Conservation (phyloP, 2,113 vertebrate species). For the Takifugu flavidus region DNA sequence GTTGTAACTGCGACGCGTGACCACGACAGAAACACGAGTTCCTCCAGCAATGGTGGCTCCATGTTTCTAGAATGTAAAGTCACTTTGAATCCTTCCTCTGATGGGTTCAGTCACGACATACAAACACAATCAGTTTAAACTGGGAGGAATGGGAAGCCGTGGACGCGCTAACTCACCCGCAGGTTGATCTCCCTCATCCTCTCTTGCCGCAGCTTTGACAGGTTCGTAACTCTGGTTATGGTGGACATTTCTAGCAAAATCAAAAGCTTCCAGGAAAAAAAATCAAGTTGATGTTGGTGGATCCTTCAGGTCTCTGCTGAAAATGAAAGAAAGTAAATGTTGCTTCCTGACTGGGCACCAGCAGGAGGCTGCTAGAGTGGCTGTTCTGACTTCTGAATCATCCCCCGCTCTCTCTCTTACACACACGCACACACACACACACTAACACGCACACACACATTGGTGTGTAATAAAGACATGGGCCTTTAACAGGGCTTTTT, state of each 20-base stretch:
- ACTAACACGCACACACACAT: background rate
- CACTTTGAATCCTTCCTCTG: background rate
- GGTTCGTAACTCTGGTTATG: slow-evolving; percentile 57
- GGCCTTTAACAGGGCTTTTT: too few species aligned
- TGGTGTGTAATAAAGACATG: background rate
- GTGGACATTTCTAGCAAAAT: background rate
- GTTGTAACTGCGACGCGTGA: too few species aligned
- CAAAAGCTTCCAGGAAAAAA: too few species aligned
- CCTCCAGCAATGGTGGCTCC: too few species aligned
- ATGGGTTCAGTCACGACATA: background rate
- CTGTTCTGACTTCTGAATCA: slow-evolving; percentile 67
- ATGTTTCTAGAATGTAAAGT: too few species aligned
- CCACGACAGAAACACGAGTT: too few species aligned
- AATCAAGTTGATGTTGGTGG: too few species aligned
- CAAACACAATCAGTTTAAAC: background rate
- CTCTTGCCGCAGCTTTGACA: slow-evolving; percentile 58
- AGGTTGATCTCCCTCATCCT: slow-evolving; percentile 55
- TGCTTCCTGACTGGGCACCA: slow-evolving; percentile 32
- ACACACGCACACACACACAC: slow-evolving; percentile 15
- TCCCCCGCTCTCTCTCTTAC: slow-evolving; percentile 45
- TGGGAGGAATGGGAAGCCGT: background rate
- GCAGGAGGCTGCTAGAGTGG: slow-evolving; percentile 57
- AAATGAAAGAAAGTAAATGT: background rate
- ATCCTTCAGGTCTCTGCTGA: background rate
- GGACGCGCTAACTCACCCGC: slow-evolving; percentile 43